Conservation (phyloP, 2,113 vertebrate species). For the Aythya baeri region DNA sequence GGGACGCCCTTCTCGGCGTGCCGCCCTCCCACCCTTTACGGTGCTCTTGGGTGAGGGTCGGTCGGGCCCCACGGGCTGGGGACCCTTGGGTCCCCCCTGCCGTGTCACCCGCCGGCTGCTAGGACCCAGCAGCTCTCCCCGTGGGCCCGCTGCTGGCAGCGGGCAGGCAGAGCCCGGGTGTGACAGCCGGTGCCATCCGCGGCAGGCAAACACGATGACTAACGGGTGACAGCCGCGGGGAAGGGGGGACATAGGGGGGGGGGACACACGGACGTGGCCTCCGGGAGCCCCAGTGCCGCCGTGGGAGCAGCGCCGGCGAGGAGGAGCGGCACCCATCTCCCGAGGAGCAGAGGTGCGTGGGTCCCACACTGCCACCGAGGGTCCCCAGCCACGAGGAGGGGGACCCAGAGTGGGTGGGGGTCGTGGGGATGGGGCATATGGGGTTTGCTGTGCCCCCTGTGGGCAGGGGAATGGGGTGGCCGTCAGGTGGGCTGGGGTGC, state of each 20-base stretch:
- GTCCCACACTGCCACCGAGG: background rate
- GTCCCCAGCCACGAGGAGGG: background rate
- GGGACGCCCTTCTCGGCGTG: background rate
- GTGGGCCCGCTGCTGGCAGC: slow-evolving; percentile 22
- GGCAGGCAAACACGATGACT: slow-evolving; percentile 44
- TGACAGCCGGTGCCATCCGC: slow-evolving; percentile 75
- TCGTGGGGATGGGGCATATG: background rate
- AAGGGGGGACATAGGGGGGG: background rate
- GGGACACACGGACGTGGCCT: background rate
- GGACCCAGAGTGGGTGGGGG: background rate
- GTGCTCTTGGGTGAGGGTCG: background rate
- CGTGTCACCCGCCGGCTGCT: background rate
- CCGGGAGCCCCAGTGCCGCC: background rate
- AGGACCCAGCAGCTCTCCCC: slow-evolving; percentile 68
- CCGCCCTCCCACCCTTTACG: background rate
- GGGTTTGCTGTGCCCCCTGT: rapidly evolving
- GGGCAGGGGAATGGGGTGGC: rapidly evolving
- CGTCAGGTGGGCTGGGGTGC: background rate
- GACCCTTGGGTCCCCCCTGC: rapidly evolving
- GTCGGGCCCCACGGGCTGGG: background rate
- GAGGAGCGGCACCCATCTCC: background rate
- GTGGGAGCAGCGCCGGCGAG: rapidly evolving
- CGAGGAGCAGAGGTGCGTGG: slow-evolving; percentile 22
- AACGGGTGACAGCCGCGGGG: background rate
- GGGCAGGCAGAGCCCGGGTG: slow-evolving; percentile 48